phyloP scores from a whole-genome alignment of 2,888 invertebrate species.

The Rhabditoides inermis region DNA sequence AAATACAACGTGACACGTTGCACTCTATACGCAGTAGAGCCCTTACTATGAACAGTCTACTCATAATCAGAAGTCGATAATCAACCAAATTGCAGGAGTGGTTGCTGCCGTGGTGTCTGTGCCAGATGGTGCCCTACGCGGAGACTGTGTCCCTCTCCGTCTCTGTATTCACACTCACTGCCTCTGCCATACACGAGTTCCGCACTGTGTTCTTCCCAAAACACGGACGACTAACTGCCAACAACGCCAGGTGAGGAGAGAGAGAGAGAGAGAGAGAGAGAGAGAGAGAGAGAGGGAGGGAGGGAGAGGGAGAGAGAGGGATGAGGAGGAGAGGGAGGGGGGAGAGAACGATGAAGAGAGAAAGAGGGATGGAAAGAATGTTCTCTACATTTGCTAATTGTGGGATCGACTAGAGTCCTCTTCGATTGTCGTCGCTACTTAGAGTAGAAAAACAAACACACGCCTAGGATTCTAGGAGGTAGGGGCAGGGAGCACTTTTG shows the following conservation, averaged over 20 bases:
- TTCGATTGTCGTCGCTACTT: too few species aligned
- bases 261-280: neutral
- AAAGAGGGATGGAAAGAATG: too few species aligned
- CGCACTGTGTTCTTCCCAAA: conserved; percentile 38
- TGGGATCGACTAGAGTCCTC: too few species aligned
- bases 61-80: too few species aligned
- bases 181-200: conserved; percentile 77
- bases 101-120: conserved; percentile 77
- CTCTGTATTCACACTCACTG: conserved; percentile 78
- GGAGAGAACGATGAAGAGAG: neutral
- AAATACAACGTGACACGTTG: too few species aligned
- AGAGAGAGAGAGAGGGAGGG: neutral
- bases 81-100: conserved; percentile 61
- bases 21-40: too few species aligned
- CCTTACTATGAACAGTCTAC: too few species aligned
- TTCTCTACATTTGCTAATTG: too few species aligned
- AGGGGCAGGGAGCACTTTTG: too few species aligned
- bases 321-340: neutral
- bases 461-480: too few species aligned
- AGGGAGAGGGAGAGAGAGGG: neutral
- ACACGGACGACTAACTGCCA: conserved; percentile 20
- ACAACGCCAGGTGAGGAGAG: conserved; percentile 16
- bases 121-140: conserved; percentile 78
- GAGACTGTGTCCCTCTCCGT: conserved; percentile 78
- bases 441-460: too few species aligned